Base-by-base conservation (phyloP, 2,797 vertebrate genomes). In the Macroramphosus scolopax region DNA sequence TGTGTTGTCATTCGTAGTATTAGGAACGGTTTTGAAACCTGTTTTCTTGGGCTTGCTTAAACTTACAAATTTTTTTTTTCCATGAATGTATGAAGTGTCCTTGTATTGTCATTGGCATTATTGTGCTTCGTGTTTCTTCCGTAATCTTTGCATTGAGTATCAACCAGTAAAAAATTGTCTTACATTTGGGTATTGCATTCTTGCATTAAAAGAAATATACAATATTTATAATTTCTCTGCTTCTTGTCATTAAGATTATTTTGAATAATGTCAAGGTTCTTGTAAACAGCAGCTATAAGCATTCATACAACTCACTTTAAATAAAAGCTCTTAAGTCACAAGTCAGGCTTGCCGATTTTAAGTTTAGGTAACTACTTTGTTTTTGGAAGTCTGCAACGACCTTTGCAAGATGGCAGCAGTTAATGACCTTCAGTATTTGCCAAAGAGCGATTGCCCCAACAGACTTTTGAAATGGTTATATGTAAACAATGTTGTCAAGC, bases 161-260 rank as follows among this genome's bases (percentile, higher is more conserved):
- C 47, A 54, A 59, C 50, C 8, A 40, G 35, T 32, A 36, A 14
- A 50, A 58, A 18, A 30, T 42, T 9, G n/a, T 58, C 8, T 31
- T 57, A 49, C 33, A 26, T 9, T 25, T 63, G 46, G 35, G 38
- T 60, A 51, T 66, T 69, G 18, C 46, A 68, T 59, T 73, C 58
- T 51, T 68, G 17, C 41, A 82, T 73, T 76, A 78, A 82, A 80
- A 52, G 26, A 6, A 17, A 6, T 26, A 36, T 17, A 43, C 24
- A 36, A 15, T 24, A 32, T 9, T 6, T 14, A 4, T 17, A 45
- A 5, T n/a, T 37, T n/a, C 4, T 14, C 40, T 16, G 2, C 20
- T 22, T 6, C 6, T 62, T 53, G 15, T 45, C 16, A 3, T 32
- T 45, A 7, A 5, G 1, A 5, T 28, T 22, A n/a, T n/a, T 30